Evolutionary conservation across 2,113 vertebrate genomes (phyloP), one percentile per base, ranked within the genome.

Genomic region (Brachyistius frenatus): DNA sequence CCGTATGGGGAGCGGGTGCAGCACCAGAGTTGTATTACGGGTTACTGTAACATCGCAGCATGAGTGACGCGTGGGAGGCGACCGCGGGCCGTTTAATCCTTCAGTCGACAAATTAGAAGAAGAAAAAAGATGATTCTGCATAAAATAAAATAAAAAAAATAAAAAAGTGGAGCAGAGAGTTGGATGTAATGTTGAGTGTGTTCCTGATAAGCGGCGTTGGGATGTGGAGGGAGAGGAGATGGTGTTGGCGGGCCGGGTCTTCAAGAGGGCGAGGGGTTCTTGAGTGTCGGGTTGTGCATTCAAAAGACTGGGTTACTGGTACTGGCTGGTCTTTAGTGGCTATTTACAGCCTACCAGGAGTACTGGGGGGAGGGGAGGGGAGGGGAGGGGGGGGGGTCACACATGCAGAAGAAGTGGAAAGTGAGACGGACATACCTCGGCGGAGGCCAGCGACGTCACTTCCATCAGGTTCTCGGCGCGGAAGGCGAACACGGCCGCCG

Each of bases 391-490:
- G 5, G 44, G 5, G 44, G 44, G 44, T 71, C 62, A 77, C 69
- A 76, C 15, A 58, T 72, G 54, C 61, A 62, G 52, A 30, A 61
- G 9, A 46, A 16, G 58, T 55, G 55, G 35, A 46, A 65, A 49
- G 44, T 37, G 65, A 66, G 66, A 76, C 76, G 87, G 90, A 89
- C 95, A 94, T 94, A 99, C 98, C 97, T 99, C 97, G 85, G 98
- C 98, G 70, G 98, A 97, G 90, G 97, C 96, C 91, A 98, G 93
- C 90, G 97, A 99, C 72, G 97, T 97, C 95, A 98, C 98, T 93
- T 99, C 98, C 98, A 99, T 99, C 94, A 99, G 95, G 94, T 99
- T 99, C 92, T 98, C 97, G 30, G 98, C 96, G 84, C 97, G 96
- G 94, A 98, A 99, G 88, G 96, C 97, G 94, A 99, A 99, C 88